These are phyloP conservation scores for Antheraea mylitta DNA, from an alignment of 1,140 invertebrate genomes.

Conservation along the genomic window DNA sequence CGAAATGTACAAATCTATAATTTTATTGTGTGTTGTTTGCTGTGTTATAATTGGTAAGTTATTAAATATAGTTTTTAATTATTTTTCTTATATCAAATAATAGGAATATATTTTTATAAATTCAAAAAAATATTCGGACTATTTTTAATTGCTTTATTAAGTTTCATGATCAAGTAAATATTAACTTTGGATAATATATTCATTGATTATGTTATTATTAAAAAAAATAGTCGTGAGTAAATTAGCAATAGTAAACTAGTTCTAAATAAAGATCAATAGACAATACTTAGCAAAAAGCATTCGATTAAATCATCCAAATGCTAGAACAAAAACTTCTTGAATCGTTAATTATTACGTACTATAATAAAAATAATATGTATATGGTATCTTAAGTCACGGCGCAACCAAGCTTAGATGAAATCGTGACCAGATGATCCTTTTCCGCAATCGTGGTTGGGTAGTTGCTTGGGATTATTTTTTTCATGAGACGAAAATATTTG, in stretches of 20 bases:
- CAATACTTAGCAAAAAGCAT: conserved; percentile 14
- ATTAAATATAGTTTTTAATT: neutral
- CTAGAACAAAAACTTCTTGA: conserved; percentile 37
- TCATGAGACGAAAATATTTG: conserved; percentile 20
- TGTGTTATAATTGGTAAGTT: conserved; percentile 56
- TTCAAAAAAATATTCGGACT: neutral
- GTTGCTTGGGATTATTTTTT: conserved; percentile 33
- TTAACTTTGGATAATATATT: no score
- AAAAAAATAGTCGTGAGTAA: neutral
- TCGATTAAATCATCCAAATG: conserved; percentile 9
- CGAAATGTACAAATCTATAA: conserved; percentile 54
- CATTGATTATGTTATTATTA: neutral
- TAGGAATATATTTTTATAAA: neutral
- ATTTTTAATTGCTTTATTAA: no score
- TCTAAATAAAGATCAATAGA: conserved; percentile 1
- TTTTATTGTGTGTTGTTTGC: conserved; percentile 52
- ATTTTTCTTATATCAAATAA: neutral
- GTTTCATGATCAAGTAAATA: no score
- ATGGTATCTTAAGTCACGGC: conserved; percentile 45
- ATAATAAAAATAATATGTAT: conserved; percentile 28
- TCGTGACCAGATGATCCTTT: conserved; percentile 48
- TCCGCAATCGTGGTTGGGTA: conserved; percentile 53
- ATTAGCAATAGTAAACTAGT: neutral
- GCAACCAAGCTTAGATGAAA: conserved; percentile 25
- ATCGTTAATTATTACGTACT: conserved; percentile 41